Percentiles rank a stretch among this genome's conserved stretches.
Conservation (phyloP, 2,888 invertebrate species). For the Catonia carolina region DNA sequence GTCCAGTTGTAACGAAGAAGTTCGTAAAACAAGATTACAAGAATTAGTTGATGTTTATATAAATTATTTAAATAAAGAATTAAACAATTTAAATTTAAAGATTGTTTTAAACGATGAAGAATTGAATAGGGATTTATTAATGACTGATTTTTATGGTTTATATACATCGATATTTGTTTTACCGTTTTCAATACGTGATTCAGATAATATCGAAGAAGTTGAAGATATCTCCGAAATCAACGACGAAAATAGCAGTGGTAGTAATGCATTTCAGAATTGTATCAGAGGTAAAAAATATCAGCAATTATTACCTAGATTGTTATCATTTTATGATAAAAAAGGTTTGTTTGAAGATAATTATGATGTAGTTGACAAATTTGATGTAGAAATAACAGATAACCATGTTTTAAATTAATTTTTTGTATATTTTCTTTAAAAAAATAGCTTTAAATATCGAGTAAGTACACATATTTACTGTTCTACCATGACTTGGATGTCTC, state of each 20-base stretch:
- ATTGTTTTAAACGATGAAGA: neutral
- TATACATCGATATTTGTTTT: neutral
- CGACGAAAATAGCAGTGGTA: neutral
- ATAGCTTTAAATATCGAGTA: too few relatives aligned
- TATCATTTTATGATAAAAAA: neutral
- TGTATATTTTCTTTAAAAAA: too few relatives aligned
- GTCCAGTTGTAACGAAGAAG: constrained; percentile 1
- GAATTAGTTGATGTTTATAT: neutral
- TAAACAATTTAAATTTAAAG: neutral
- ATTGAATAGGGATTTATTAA: neutral
- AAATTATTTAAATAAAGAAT: neutral
- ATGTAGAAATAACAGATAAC: too few relatives aligned
- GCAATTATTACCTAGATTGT: neutral
- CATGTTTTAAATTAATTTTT: too few relatives aligned
- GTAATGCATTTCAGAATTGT: constrained; percentile 4
- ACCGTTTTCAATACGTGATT: neutral
- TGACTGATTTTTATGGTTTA: neutral
- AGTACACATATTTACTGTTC: too few relatives aligned
- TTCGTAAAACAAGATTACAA: neutral
- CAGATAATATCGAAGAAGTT: neutral
- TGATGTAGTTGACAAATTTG: too few relatives aligned
- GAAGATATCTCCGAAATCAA: neutral
- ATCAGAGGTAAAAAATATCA: neutral
- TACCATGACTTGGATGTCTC: too few relatives aligned
- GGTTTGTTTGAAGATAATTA: neutral